These are phyloP conservation scores for Rhyacichthys aspro DNA, from an alignment of 2,797 vertebrate species.

Conservation along the genomic window DNA sequence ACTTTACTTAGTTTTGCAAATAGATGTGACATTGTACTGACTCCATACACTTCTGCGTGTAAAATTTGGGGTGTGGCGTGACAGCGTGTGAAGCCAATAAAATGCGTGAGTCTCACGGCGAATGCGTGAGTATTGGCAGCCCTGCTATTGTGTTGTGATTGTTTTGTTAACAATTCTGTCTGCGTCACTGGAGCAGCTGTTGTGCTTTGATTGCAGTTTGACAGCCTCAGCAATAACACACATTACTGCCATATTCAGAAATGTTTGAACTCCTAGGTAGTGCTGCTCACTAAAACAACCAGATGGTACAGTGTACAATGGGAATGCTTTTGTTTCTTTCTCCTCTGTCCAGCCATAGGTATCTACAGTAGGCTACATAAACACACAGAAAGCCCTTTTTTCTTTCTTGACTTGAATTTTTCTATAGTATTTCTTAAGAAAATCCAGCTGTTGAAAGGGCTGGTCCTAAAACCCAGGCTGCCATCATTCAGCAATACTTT, in stretches of 20 bases:
- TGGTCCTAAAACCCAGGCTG: slow-evolving; percentile 51
- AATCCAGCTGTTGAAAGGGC: slow-evolving; percentile 26
- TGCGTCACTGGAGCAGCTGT: slow-evolving; percentile 53
- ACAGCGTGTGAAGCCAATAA: too few relatives aligned
- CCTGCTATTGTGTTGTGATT: slow-evolving; percentile 56
- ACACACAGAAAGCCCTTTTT: too few relatives aligned
- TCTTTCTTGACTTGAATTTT: too few relatives aligned
- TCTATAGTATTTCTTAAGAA: slow-evolving; percentile 27
- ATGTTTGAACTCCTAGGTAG: slow-evolving; percentile 22
- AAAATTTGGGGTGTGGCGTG: too few relatives aligned
- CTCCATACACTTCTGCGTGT: too few relatives aligned
- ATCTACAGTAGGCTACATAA: too few relatives aligned
- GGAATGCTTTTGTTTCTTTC: too few relatives aligned
- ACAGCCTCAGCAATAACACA: slow-evolving; percentile 76
- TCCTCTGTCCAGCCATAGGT: too few relatives aligned
- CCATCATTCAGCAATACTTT: slow-evolving; percentile 56
- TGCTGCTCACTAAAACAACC: slow-evolving; percentile 37
- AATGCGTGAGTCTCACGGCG: too few relatives aligned
- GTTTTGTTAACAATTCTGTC: slow-evolving; percentile 63
- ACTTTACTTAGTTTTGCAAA: too few relatives aligned
- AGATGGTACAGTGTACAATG: slow-evolving; percentile 6
- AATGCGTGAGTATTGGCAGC: too few relatives aligned
- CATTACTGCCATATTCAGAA: slow-evolving; percentile 58
- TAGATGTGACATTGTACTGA: too few relatives aligned
- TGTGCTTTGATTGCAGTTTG: slow-evolving; percentile 71